These are phyloP conservation scores for Sussaba pulchella DNA, from an alignment of 2,888 invertebrate genomes.

Conservation along the genomic window DNA sequence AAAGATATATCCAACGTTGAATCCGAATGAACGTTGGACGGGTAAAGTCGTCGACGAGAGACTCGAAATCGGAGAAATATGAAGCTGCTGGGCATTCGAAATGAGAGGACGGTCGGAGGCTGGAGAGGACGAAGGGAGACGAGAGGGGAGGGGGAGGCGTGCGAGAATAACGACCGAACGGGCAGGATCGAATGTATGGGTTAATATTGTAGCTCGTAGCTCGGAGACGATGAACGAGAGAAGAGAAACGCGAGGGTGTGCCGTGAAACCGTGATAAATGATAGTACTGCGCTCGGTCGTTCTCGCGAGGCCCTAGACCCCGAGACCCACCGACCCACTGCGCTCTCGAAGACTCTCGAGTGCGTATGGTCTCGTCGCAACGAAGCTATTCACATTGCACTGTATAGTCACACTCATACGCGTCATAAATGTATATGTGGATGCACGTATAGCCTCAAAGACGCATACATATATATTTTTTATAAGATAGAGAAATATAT, in stretches of 20 bases:
- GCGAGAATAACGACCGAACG: constrained; percentile 20
- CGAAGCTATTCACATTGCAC: constrained; percentile 31
- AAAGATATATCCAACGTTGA: too few species aligned
- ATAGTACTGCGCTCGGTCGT: constrained; percentile 74
- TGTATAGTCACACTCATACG: not conserved
- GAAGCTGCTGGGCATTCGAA: not conserved
- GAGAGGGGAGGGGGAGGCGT: too few species aligned
- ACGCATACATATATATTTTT: not conserved
- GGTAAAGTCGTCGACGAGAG: not conserved
- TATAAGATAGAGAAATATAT: too few species aligned
- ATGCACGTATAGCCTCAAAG: too few species aligned
- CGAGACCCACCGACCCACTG: constrained; percentile 80
- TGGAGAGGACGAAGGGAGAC: too few species aligned
- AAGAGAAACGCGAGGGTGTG: constrained; percentile 57
- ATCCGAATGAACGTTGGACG: not conserved
- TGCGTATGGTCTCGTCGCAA: constrained; percentile 2
- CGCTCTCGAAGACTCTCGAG: constrained; percentile 54
- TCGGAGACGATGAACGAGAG: constrained; percentile 37
- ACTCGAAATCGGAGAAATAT: not conserved
- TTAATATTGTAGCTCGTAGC: constrained; percentile 1
- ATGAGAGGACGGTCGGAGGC: not conserved
- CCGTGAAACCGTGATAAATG: constrained; percentile 80
- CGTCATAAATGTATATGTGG: too few species aligned
- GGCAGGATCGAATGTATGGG: constrained; percentile 19
- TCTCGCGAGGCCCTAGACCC: constrained; percentile 77